Conservation (phyloP, 2,888 invertebrate genomes). For the Diloba caeruleocephala region DNA sequence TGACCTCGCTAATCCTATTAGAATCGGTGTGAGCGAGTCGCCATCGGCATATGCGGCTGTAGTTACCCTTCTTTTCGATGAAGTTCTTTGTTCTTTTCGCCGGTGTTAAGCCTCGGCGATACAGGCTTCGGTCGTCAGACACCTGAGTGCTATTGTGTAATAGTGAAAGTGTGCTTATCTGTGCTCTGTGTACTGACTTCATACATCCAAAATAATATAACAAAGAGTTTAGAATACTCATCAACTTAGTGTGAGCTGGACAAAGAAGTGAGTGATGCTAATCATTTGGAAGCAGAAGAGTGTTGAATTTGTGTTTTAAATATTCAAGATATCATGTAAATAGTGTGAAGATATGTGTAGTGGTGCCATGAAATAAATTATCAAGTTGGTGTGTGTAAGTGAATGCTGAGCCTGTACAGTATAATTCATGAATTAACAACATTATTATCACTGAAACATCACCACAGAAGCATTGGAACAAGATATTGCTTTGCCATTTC, state of each 20-base stretch:
- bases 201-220: constrained; percentile 47
- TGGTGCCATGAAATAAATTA: constrained; percentile 14
- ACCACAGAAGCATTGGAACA: neutral
- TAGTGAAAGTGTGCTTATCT: constrained; percentile 67
- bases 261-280: constrained; percentile 38
- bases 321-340: constrained; percentile 14
- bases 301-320: constrained; percentile 14
- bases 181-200: constrained; percentile 50
- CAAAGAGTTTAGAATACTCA: constrained; percentile 53
- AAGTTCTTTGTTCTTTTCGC: constrained; percentile 66
- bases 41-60: constrained; percentile 14
- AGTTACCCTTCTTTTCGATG: constrained; percentile 28
- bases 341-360: constrained; percentile 9
- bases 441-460: constrained; percentile 6
- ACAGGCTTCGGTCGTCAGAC: constrained; percentile 24
- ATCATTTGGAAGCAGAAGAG: constrained; percentile 3
- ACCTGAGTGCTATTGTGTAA: constrained; percentile 59
- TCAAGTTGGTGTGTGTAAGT: constrained; percentile 30
- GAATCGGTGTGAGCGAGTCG: constrained; percentile 23
- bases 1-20: constrained; percentile 53
- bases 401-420: neutral
- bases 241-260: constrained; percentile 20
- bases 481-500: neutral
- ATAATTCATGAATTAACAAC: constrained; percentile 4
- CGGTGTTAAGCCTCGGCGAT: constrained; percentile 28